Evolutionary conservation across 2,888 invertebrate genomes (phyloP).

Genomic region (Mactromeris polynyma): DNA sequence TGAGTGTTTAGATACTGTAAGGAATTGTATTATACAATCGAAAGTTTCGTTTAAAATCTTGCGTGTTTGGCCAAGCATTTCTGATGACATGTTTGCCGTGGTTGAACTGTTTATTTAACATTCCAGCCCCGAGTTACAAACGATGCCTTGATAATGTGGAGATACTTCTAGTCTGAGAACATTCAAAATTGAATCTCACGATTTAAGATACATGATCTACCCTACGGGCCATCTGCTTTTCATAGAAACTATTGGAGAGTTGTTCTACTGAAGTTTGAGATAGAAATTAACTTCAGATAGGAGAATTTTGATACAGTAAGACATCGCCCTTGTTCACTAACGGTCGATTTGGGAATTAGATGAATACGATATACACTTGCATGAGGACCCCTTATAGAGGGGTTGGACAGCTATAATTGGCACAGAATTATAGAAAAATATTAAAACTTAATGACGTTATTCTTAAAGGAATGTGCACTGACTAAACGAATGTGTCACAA

Average conservation of each 20-base stretch:
- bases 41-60: background rate
- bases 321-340: no score
- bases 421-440: background rate
- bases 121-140: background rate
- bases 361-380: no score
- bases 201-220: background rate
- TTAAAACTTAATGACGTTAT: background rate
- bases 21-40: background rate
- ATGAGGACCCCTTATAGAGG: no score
- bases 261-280: background rate
- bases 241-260: background rate
- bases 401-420: no score
- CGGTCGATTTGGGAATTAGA: no score
- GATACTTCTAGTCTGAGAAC: background rate
- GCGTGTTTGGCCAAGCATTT: background rate
- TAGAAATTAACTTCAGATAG: no score
- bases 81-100: background rate
- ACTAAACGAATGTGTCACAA: background rate
- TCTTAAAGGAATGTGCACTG: background rate
- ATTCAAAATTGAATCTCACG: background rate
- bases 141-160: background rate
- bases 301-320: no score
- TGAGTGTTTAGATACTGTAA: background rate
- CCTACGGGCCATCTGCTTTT: background rate
- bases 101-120: background rate